Base-by-base conservation (phyloP, 2,888 invertebrate genomes). In the Euplagia quadripunctaria region DNA sequence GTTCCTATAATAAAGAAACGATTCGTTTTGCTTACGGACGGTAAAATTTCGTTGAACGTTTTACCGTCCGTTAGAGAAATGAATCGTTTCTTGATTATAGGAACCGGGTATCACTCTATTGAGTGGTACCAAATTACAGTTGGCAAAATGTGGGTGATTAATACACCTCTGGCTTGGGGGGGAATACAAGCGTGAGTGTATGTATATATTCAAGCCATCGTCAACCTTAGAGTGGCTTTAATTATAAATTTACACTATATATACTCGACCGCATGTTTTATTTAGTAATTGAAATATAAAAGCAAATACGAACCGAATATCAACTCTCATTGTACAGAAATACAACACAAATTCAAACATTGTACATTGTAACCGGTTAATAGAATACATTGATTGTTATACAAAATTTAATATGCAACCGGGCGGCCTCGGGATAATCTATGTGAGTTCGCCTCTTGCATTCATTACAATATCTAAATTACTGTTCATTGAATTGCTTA, bases 391-490 rank as follows among this genome's bases (percentile, higher is more conserved):
- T 61, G 61, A 61, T 61, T 31, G 12, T 61, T 61, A 31, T 61
- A 61, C 61, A 61, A 14, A 43, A 70, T 49, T 51, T 70, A 70
- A 70, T 70, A 70, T 70, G 70, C 70, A 64, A 64, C 51, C 51
- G 52, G 51, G 7, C 51, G n/a, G 58, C 68, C 43, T 58, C 49
- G 49, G 16, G 41, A 43, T 43, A 51, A n/a, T 58, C 64, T 17
- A 64, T 51, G 42, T 51, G 70, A 17, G 42, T 70, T 64, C 51
- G 41, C 49, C 51, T 63, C 64, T 42, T 64, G 63, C 43, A 70
- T 70, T 64, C 41, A 70, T 70, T 70, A 70, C n/a, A n/a, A 49
- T n/a, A 61, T 51, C 42, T 64, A 46, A 70, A 51, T 7, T 51
- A 17, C 41, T 64, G 41, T 41, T 64, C 70, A 52, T 70, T 70